A percentile compares a stretch with the other conserved stretches of the same genome.
Evolutionary conservation across 2,797 vertebrate species (phyloP).

Genomic region (Amphiprion clarkii): DNA sequence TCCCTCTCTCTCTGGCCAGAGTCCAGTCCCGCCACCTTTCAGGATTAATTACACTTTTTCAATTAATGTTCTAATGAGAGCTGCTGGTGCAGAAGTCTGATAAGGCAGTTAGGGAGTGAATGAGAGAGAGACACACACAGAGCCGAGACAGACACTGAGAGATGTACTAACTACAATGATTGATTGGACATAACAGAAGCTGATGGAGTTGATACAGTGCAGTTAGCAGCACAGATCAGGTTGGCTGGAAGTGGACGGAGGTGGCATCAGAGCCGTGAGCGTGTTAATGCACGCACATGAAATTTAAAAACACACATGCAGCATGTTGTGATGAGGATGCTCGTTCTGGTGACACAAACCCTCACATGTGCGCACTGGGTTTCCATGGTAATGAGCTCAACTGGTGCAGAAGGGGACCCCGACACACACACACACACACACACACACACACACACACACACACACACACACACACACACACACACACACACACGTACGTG

Average conservation of each 20-base stretch:
- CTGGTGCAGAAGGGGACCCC: conserved; percentile 65
- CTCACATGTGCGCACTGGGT: conserved; percentile 62
- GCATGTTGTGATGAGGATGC: conserved; percentile 36
- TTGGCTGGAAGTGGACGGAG: conserved; percentile 16
- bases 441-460: conserved; percentile 46
- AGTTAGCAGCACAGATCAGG: conserved; percentile 43
- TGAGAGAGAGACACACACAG: conserved; percentile 55
- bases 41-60: conserved; percentile 91
- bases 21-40: conserved; percentile 84
- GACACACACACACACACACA: conserved; percentile 45
- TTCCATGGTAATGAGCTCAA: conserved; percentile 83
- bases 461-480: conserved; percentile 46
- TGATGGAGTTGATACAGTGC: conserved; percentile 73
- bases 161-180: conserved; percentile 63
- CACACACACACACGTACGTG: conserved; percentile 46
- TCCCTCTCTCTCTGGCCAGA: conserved; percentile 75
- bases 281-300: conserved; percentile 6
- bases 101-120: conserved; percentile 82
- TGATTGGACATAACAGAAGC: conserved; percentile 65
- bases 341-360: conserved; percentile 55
- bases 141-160: conserved; percentile 57
- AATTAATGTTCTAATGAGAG: conserved; percentile 89
- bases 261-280: not conserved
- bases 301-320: conserved; percentile 1
- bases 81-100: conserved; percentile 86